Percentiles rank a stretch among this genome's conserved stretches.
These are phyloP conservation scores for Caenorhabditis becei DNA, from an alignment of 2,888 invertebrate species.

Conservation along the genomic window DNA sequence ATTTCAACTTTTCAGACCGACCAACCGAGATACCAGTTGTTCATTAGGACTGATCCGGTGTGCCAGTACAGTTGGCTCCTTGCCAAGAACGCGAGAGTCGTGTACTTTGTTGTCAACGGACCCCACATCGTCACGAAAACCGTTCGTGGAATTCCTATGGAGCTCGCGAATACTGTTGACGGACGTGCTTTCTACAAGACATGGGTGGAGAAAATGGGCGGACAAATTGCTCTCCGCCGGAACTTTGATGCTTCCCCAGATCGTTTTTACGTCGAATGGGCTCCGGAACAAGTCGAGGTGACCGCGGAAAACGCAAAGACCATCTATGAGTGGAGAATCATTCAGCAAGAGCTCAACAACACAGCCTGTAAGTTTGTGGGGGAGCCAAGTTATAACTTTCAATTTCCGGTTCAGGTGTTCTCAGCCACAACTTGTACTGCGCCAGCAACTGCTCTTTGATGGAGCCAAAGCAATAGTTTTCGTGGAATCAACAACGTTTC, in stretches of 20 bases:
- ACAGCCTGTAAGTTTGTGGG: background rate
- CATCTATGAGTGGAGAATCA: background rate
- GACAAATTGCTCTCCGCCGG: background rate
- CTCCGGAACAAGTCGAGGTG: background rate
- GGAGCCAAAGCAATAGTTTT: background rate
- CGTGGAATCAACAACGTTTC: too few species aligned
- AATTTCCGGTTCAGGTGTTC: conserved; percentile 10
- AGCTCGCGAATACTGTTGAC: background rate
- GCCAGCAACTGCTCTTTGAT: background rate
- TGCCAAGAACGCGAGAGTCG: background rate
- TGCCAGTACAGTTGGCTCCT: background rate
- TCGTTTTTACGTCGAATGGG: conserved; percentile 19
- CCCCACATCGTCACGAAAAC: background rate
- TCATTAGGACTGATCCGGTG: background rate
- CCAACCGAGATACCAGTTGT: background rate
- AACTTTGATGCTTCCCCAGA: background rate
- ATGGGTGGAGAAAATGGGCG: background rate
- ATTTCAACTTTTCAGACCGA: background rate
- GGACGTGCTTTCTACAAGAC: background rate
- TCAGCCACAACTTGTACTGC: conserved; percentile 26
- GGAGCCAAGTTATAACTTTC: background rate
- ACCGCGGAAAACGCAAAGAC: background rate
- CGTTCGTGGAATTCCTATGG: conserved; percentile 22
- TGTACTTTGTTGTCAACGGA: background rate
- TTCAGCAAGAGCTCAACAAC: background rate